A percentile compares a stretch with the other conserved stretches of the same genome.
phyloP scores from a whole-genome alignment of 2,113 vertebrate genomes.

The Platysternon megacephalum region DNA sequence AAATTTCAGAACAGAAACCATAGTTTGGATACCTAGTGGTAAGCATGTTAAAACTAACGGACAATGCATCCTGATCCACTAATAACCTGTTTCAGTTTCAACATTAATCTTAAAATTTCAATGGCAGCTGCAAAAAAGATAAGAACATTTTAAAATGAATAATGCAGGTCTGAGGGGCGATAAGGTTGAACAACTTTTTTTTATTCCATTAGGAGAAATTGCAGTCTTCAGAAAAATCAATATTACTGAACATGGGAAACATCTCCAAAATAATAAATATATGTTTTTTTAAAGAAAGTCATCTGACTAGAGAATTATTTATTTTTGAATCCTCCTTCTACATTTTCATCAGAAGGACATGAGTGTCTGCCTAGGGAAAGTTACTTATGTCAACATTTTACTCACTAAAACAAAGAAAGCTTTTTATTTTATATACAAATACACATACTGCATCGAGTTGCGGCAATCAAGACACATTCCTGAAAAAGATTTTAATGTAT shows the following conservation, averaged over 20 bases:
- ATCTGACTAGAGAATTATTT: neutral
- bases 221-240: neutral
- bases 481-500: neutral
- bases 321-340: neutral
- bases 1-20: neutral
- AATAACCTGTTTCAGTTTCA: neutral
- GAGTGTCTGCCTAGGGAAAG: neutral
- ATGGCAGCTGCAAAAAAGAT: neutral
- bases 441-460: neutral
- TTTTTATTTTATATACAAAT: neutral
- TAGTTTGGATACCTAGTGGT: neutral
- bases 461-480: neutral
- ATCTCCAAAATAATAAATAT: neutral
- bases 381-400: fast-evolving
- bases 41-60: neutral
- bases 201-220: neutral
- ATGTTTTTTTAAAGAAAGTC: neutral
- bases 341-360: neutral
- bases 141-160: neutral
- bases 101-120: neutral
- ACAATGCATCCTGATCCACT: neutral
- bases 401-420: neutral
- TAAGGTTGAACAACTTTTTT: neutral
- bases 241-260: neutral
- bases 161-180: neutral